Percentiles rank a stretch among this genome's conserved stretches.
phyloP scores from a whole-genome alignment of 53 echinoderm and acorn worm species.

The Echinometra lucunter region DNA sequence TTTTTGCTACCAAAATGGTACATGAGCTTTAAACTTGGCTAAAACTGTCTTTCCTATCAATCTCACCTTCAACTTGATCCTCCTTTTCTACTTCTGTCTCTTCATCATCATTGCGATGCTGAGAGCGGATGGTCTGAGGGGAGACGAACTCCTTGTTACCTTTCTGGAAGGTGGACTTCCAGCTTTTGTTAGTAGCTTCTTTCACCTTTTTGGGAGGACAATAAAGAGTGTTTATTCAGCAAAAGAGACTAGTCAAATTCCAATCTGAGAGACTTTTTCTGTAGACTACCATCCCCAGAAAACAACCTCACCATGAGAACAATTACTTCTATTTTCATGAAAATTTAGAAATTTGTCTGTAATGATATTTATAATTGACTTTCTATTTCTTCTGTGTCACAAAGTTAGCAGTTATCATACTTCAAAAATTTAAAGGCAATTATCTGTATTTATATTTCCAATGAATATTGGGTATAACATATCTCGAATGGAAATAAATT shows the following conservation, averaged over 20 bases:
- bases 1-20: too few species aligned
- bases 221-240: neutral
- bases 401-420: too few species aligned
- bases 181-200: constrained; percentile 74
- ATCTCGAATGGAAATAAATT: too few species aligned
- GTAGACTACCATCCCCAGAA: neutral
- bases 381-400: too few species aligned
- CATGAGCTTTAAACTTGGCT: neutral
- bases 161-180: constrained; percentile 91
- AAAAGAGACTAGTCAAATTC: neutral
- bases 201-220: constrained; percentile 62
- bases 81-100: constrained; percentile 92
- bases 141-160: constrained; percentile 87
- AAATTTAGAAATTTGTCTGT: too few species aligned
- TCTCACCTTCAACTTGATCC: constrained; percentile 90
- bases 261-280: too few species aligned
- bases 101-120: constrained; percentile 95
- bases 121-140: constrained; percentile 79
- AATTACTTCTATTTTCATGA: too few species aligned
- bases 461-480: too few species aligned
- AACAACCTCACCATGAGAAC: too few species aligned
- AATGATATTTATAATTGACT: too few species aligned
- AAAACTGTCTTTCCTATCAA: neutral
- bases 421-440: too few species aligned
- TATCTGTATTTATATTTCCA: too few species aligned